Evolutionary conservation across 1,140 invertebrate species (phyloP), one percentile per base, ranked within the genome.

Genomic region (Papilio polytes): DNA sequence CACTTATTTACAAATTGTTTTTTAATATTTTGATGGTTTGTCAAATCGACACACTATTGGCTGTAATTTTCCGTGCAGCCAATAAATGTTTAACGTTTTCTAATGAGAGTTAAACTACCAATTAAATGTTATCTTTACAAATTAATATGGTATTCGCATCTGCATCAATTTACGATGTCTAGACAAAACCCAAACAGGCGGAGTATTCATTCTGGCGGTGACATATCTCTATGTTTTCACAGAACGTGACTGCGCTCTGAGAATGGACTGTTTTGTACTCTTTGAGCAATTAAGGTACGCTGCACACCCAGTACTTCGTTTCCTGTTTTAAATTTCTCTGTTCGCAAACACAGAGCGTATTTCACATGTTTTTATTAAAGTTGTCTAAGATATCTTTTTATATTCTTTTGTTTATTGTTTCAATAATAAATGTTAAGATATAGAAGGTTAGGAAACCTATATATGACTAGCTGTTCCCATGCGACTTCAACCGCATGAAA

Each of bases 241-340:
- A 46, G 22, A 26, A 74, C 73, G 73, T 74, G 73, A 74, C 73
- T 48, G 46, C 46, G 73, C 41, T 48, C 18, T 74, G 73, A 74
- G 46, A 74, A 74, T 22, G 73, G 73, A 74, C 73, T 51, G 20
- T 44, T 44, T 31, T 73, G 36, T 74, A 46, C 73, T 46, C 73
- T 74, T 74, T 74, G 73, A 46, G 73, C 73, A 74, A 74, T 74
- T 74, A 48, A 74, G 41, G 41, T 46, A 44, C 70, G 18, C 26
- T 44, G 31, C 41, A 41, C 73, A 46, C 73, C 46, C 41, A 26
- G 8, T 74, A 44, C 44, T 74, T 74, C 44, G 73, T 74, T 74
- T 48, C 46, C 73, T 51, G 41, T 74, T 74, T 74, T 73, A 73
- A 73, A 73, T 73, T 73, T 36, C 41, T 73, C 15, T 73, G 70